Evolutionary conservation across 1,140 invertebrate genomes (phyloP), one percentile per base, ranked within the genome.

Genomic region (Penaeus chinensis): DNA sequence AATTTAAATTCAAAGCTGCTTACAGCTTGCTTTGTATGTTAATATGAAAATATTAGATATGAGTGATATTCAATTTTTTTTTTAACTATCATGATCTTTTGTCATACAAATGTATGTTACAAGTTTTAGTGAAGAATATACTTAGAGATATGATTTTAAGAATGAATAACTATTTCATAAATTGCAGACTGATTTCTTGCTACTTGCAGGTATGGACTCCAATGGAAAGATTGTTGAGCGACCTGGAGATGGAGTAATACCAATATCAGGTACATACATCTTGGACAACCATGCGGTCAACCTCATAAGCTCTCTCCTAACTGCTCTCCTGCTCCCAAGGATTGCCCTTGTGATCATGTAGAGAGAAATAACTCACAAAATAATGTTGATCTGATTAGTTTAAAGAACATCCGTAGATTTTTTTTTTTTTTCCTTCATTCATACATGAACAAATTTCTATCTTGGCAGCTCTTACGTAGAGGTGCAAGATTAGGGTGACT

Each of bases 251-350:
- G 93, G 94, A 47, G 94, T 98, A 0, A 94, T 94, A 85, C 94
- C 96, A 91, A 96, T 98, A 80, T 94, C 95, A 91, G 97, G 97
- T 37, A 92, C 93, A 85, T 93, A 94, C 90, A 92, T 98, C 74
- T 92, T 98, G n/a, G 96, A 98, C 91, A 98, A 98, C 92, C 96
- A 98, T 91, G 95, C 96, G 92, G 96, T 98, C 0, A 98, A 98
- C 92, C 93, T 98, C 24, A 92, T 98, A 79, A 96, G 96, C 0
- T 96, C 94, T 84, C 94, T 98, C 66, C 92, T 96, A 2, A 96
- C 95, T 88, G 96, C 95, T 18, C 91, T 97, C 11, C 92, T 95
- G 13, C 93, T 96, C 82, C 96, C 97, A 8, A 93, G 94, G 89
- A 91, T 97, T 76, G 95, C 95, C 16, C 95, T 95, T 90, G 91